Evolutionary conservation across 1,140 invertebrate species (phyloP).

Genomic region (Drosophila serrata): DNA sequence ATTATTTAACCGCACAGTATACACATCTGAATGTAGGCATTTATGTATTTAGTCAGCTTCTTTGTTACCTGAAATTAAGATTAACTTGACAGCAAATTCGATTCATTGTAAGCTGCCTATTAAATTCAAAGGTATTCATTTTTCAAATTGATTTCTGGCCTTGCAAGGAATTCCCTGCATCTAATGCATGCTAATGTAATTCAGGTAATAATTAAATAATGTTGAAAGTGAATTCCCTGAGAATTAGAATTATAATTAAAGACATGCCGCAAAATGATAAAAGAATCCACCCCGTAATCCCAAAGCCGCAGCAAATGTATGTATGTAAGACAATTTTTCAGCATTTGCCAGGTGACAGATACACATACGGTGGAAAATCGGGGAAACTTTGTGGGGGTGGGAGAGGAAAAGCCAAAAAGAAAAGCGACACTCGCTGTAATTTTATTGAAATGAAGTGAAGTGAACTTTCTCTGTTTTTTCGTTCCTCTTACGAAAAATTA

Average conservation of each 20-base stretch:
- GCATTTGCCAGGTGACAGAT: slow-evolving; percentile 48
- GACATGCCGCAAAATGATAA: slow-evolving; percentile 42
- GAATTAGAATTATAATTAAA: slow-evolving; percentile 52
- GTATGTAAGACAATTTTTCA: slow-evolving; percentile 48
- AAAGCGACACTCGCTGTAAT: slow-evolving; percentile 48
- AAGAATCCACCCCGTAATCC: slow-evolving; percentile 25
- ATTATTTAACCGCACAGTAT: background rate
- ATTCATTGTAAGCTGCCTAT: background rate
- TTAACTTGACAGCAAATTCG: slow-evolving; percentile 1
- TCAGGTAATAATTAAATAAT: slow-evolving; percentile 36
- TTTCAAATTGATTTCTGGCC: background rate
- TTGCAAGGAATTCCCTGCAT: background rate
- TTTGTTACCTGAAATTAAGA: background rate
- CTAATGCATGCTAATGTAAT: slow-evolving; percentile 9
- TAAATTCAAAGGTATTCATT: slow-evolving; percentile 1
- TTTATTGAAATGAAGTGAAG: slow-evolving; percentile 66
- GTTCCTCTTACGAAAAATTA: slow-evolving; percentile 57
- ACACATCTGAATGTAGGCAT: background rate
- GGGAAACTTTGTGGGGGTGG: background rate
- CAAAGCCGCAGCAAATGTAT: slow-evolving; percentile 21
- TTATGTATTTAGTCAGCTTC: slow-evolving; percentile 3
- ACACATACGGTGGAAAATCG: slow-evolving; percentile 9
- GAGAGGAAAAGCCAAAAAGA: background rate
- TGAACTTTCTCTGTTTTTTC: slow-evolving; percentile 27
- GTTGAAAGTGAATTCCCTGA: slow-evolving; percentile 18